phyloP scores from a whole-genome alignment of 2,888 invertebrate species.

The Tetranychus piercei region DNA sequence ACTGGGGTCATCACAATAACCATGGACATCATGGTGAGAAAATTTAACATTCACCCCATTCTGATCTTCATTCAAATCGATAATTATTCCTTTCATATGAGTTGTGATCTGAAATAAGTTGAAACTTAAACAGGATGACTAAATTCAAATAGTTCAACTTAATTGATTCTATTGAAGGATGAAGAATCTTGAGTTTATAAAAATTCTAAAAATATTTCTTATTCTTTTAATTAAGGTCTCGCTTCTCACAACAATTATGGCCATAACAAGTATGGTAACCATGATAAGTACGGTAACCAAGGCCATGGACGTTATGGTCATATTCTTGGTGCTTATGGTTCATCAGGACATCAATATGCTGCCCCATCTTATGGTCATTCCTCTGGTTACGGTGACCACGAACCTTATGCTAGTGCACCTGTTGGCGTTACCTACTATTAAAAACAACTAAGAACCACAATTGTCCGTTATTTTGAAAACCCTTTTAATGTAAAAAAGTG shows the following conservation, averaged over 20 bases:
- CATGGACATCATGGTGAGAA: not conserved
- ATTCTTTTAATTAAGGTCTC: not conserved
- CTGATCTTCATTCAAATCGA: too few relatives aligned
- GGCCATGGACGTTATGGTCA: slow-evolving; percentile 2
- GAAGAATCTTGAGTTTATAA: not conserved
- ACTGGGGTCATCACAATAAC: not conserved
- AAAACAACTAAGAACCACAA: not conserved
- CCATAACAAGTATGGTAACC: slow-evolving; percentile 3
- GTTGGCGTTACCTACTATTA: not conserved
- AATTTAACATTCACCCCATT: not conserved
- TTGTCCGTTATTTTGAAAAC: too few relatives aligned
- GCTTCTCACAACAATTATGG: not conserved
- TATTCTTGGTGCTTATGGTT: not conserved
- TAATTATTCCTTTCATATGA: too few relatives aligned
- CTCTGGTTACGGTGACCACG: not conserved
- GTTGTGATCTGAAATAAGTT: too few relatives aligned
- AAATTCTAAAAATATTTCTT: not conserved
- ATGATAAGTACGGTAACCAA: not conserved
- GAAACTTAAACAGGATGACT: too few relatives aligned
- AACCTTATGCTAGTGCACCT: not conserved
- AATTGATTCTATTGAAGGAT: too few relatives aligned
- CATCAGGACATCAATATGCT: not conserved
- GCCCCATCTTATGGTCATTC: not conserved
- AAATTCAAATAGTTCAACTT: too few relatives aligned
- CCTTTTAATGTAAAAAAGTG: too few relatives aligned